These are phyloP conservation scores for Myocastor coypus DNA, from an alignment of 2,113 vertebrate species.

Conservation along the genomic window DNA sequence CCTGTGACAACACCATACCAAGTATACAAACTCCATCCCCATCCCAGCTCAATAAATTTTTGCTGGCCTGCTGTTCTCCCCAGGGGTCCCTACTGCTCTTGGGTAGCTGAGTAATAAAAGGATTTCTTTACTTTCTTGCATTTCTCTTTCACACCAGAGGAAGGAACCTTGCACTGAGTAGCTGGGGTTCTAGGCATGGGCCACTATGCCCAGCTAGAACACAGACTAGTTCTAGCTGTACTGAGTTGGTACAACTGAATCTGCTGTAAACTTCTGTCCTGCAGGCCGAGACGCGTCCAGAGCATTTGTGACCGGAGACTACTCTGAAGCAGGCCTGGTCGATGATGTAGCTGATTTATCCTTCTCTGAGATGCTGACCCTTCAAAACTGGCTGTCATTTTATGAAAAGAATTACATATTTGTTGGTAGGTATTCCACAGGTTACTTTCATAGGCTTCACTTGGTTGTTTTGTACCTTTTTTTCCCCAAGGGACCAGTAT, in stretches of 20 bases:
- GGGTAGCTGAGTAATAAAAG: too few species aligned
- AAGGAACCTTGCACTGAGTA: background rate
- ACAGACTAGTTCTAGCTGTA: too few species aligned
- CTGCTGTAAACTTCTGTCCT: background rate
- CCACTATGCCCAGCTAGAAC: background rate
- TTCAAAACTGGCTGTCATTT: conserved; percentile 93
- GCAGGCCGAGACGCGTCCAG: conserved; percentile 93
- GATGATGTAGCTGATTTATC: conserved; percentile 92
- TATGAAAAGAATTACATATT: conserved; percentile 89
- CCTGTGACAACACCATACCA: too few species aligned
- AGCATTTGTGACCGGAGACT: conserved; percentile 95
- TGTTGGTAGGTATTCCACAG: conserved; percentile 87
- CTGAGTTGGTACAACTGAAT: background rate
- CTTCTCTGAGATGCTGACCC: conserved; percentile 86
- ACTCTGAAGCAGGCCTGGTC: conserved; percentile 89
- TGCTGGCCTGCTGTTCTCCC: too few species aligned
- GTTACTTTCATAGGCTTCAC: background rate
- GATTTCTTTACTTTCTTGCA: too few species aligned
- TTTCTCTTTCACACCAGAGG: too few species aligned
- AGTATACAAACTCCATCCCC: too few species aligned
- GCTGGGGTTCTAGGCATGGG: background rate
- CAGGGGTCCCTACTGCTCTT: too few species aligned
- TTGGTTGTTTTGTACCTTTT: background rate
- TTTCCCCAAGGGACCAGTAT: background rate
- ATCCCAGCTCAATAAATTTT: too few species aligned